Percentiles rank a stretch among this genome's conserved stretches.
phyloP scores from a whole-genome alignment of 1,140 invertebrate species.

The Teleopsis dalmanni region DNA sequence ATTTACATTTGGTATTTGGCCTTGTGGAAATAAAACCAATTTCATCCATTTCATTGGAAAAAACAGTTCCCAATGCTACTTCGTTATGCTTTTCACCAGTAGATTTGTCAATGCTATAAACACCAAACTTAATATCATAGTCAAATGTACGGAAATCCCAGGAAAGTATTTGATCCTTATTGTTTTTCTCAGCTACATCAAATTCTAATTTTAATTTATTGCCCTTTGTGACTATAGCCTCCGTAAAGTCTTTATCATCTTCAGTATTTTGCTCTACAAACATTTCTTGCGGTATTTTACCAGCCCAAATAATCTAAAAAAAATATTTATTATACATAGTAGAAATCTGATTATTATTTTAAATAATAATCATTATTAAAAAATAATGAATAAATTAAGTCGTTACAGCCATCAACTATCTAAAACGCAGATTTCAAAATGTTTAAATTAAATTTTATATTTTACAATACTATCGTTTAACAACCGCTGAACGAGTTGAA shows the following conservation, averaged over 20 bases:
- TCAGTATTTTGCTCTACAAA: constrained; percentile 54
- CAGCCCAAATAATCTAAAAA: constrained; percentile 30
- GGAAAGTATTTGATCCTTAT: constrained; percentile 47
- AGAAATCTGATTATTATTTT: neutral
- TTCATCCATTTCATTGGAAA: constrained; percentile 69
- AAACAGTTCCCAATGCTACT: constrained; percentile 61
- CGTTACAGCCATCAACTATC: too few relatives aligned
- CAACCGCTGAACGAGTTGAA: too few relatives aligned
- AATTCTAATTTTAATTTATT: constrained; percentile 64
- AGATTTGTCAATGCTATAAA: constrained; percentile 57
- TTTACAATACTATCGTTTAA: too few relatives aligned
- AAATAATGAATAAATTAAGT: constrained; percentile 5
- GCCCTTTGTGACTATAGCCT: constrained; percentile 63
- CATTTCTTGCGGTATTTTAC: constrained; percentile 64
- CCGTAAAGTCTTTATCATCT: constrained; percentile 53
- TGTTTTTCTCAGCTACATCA: constrained; percentile 47
- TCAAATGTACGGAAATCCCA: constrained; percentile 84
- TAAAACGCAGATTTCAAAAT: too few relatives aligned
- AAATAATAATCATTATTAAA: neutral
- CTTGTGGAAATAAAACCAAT: constrained; percentile 68
- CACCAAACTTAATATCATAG: constrained; percentile 83
- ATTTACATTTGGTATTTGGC: constrained; percentile 71
- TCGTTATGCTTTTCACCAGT: constrained; percentile 55
- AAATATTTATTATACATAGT: constrained; percentile 3
- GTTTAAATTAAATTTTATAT: too few relatives aligned